Conservation (phyloP, 2,888 invertebrate genomes). For the Noctua comes region DNA sequence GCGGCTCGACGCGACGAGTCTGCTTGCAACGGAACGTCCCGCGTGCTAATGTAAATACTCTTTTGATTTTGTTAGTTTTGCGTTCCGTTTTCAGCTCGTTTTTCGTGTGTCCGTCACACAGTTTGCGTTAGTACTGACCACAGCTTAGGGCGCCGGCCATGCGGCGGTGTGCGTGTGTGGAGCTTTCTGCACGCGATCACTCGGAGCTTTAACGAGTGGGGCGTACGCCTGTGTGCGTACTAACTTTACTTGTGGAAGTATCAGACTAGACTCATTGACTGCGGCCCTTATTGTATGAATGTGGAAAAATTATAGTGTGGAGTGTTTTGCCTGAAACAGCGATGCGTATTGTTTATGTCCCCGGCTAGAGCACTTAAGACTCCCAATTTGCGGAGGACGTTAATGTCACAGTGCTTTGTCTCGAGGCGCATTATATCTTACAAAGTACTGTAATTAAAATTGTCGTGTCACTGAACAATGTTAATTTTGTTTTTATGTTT, state of each 20-base stretch:
- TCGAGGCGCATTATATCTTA: slow-evolving; percentile 84
- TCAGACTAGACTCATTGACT: slow-evolving; percentile 90
- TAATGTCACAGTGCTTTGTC: slow-evolving; percentile 85
- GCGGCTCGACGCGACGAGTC: slow-evolving; percentile 72
- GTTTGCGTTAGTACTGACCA: slow-evolving; percentile 90
- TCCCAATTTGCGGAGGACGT: slow-evolving; percentile 86
- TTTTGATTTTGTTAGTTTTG: slow-evolving; percentile 82
- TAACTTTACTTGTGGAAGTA: slow-evolving; percentile 86
- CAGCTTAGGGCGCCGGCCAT: slow-evolving; percentile 89
- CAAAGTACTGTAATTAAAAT: slow-evolving; percentile 86
- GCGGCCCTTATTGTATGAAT: slow-evolving; percentile 90
- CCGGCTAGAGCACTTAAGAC: slow-evolving; percentile 84
- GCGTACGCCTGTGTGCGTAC: slow-evolving; percentile 85
- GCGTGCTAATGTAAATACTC: slow-evolving; percentile 72
- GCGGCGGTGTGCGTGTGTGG: slow-evolving; percentile 88
- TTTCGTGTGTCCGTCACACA: slow-evolving; percentile 91
- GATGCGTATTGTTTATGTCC: slow-evolving; percentile 88
- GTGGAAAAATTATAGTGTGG: slow-evolving; percentile 90
- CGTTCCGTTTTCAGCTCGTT: slow-evolving; percentile 89
- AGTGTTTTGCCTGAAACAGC: slow-evolving; percentile 88
- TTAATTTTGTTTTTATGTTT: slow-evolving; percentile 69
- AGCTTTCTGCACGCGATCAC: slow-evolving; percentile 90
- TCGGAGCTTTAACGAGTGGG: slow-evolving; percentile 86
- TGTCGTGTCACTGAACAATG: slow-evolving; percentile 70
- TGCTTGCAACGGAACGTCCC: slow-evolving; percentile 66